Conservation (phyloP, 2,888 invertebrate genomes). For the Caenorhabditis sp. region DNA sequence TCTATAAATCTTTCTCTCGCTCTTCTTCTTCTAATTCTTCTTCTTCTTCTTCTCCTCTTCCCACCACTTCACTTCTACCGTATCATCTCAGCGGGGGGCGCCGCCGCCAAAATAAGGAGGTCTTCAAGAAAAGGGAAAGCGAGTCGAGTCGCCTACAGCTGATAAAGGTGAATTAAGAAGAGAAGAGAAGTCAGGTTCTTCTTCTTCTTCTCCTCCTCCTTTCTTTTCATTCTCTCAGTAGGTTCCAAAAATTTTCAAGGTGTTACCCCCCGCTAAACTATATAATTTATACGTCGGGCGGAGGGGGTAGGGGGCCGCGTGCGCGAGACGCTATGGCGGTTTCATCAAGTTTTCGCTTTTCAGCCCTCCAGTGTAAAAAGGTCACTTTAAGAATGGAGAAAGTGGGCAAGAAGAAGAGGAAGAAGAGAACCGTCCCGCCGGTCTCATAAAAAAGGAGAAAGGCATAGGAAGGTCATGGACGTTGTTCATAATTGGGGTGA, state of each 20-base stretch:
- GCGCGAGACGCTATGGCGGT: too few relatives aligned
- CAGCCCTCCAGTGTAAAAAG: constrained; percentile 48
- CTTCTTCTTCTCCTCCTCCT: too few relatives aligned
- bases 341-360: constrained; percentile 52
- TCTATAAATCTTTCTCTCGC: constrained; percentile 46
- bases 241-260: constrained; percentile 9
- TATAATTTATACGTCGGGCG: constrained; percentile 13
- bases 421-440: constrained; percentile 10
- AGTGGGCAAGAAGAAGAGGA: neutral
- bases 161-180: constrained; percentile 26
- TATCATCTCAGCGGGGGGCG: constrained; percentile 27
- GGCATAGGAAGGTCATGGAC: constrained; percentile 27
- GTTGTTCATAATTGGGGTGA: constrained; percentile 44
- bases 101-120: constrained; percentile 2
- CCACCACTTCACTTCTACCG: constrained; percentile 39
- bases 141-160: constrained; percentile 20
- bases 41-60: too few relatives aligned
- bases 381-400: constrained; percentile 12
- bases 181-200: constrained; percentile 25
- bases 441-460: constrained; percentile 4
- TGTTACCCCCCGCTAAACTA: constrained; percentile 16
- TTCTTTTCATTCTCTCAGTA: neutral
- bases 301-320: too few relatives aligned
- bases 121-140: constrained; percentile 10
- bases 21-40: constrained; percentile 3